These are phyloP conservation scores for Metellina segmentata DNA, from an alignment of 2,888 invertebrate species.

Conservation along the genomic window DNA sequence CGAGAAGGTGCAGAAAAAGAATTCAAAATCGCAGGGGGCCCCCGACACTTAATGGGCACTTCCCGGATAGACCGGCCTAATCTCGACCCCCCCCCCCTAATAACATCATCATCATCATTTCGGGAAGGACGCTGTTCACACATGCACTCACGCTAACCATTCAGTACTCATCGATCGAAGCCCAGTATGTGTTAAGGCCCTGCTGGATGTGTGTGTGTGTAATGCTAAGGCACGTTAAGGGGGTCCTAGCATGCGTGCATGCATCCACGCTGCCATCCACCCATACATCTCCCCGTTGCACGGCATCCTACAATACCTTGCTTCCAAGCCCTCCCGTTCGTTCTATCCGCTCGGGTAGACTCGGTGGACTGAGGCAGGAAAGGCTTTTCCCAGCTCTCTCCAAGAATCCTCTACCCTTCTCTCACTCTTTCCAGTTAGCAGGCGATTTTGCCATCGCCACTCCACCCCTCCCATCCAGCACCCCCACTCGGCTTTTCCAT, in stretches of 20 bases:
- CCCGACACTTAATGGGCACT: constrained; percentile 47
- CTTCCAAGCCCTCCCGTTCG: constrained; percentile 8
- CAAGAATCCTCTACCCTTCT: constrained; percentile 19
- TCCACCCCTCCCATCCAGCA: constrained; percentile 4
- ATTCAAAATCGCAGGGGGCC: background rate
- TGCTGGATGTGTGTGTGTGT: constrained; percentile 34
- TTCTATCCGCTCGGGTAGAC: constrained; percentile 19
- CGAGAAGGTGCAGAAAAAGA: background rate
- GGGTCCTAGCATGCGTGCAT: constrained; percentile 48
- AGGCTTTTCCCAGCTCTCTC: constrained; percentile 63
- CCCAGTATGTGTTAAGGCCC: background rate
- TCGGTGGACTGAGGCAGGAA: constrained; percentile 68
- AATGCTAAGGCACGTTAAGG: background rate
- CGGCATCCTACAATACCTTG: constrained; percentile 66
- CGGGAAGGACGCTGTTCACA: constrained; percentile 42
- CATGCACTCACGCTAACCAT: constrained; percentile 58
- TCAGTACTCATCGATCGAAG: constrained; percentile 59
- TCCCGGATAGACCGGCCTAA: constrained; percentile 43
- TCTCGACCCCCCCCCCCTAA: constrained; percentile 64
- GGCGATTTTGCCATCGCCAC: constrained; percentile 68
- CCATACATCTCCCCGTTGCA: constrained; percentile 45
- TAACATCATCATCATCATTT: constrained; percentile 73
- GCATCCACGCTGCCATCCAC: constrained; percentile 36
- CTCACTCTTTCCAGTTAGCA: constrained; percentile 73
- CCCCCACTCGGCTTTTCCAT: constrained; percentile 45